A percentile compares a stretch with the other conserved stretches of the same genome.
phyloP scores from a whole-genome alignment of 2,113 vertebrate genomes.

The Glareola pratincola region DNA sequence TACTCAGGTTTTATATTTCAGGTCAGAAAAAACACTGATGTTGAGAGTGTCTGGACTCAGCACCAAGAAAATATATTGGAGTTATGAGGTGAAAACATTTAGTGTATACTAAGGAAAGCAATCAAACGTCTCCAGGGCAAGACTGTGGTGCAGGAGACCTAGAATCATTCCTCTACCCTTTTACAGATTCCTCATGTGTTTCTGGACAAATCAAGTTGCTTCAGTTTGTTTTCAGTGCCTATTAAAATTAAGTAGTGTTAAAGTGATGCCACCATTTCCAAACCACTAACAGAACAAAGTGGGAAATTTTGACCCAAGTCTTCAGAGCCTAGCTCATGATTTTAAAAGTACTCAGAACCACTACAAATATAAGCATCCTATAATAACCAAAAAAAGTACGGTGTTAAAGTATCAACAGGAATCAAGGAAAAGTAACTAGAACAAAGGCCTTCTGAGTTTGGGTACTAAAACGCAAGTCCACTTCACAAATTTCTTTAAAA shows the following conservation, averaged over 20 bases:
- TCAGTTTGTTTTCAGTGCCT: background rate
- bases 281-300: background rate
- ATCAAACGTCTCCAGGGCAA: background rate
- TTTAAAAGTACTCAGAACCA: background rate
- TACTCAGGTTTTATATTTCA: background rate
- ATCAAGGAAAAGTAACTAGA: background rate
- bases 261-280: background rate
- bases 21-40: background rate
- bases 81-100: background rate
- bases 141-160: background rate
- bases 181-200: background rate
- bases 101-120: background rate
- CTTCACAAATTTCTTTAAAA: background rate
- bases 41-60: background rate
- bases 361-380: background rate
- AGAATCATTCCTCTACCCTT: background rate
- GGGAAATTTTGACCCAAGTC: background rate
- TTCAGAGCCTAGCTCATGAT: background rate
- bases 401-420: background rate
- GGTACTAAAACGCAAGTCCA: background rate
- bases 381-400: background rate
- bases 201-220: background rate
- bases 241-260: background rate
- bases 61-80: background rate
- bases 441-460: background rate